A percentile compares a stretch with the other conserved stretches of the same genome.
Evolutionary conservation across 2,113 vertebrate species (phyloP).

Genomic region (Corythaeola cristata): DNA sequence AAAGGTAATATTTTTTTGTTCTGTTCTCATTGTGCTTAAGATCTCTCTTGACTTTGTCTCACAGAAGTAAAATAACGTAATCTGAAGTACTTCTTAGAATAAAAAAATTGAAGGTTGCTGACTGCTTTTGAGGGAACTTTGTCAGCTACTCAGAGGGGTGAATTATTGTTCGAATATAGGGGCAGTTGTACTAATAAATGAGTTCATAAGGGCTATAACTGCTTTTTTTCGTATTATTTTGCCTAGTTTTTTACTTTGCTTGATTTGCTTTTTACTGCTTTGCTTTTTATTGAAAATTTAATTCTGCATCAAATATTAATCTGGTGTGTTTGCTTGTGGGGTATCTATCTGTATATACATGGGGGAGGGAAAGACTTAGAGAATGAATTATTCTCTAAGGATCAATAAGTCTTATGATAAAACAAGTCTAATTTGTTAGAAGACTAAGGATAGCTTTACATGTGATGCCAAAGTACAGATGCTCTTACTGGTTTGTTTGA

Average conservation of each 20-base stretch:
- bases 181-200: background rate
- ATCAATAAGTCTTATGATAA: background rate
- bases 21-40: background rate
- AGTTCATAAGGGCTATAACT: background rate
- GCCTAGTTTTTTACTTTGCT: background rate
- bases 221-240: background rate
- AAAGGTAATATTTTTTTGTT: background rate
- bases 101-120: background rate
- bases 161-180: background rate
- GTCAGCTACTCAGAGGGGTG: background rate
- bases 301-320: background rate
- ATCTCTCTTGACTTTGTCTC: background rate
- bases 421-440: background rate
- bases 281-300: background rate
- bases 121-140: background rate
- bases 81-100: background rate
- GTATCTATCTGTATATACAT: rapidly evolving
- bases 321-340: background rate
- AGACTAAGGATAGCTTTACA: background rate
- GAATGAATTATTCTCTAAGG: background rate
- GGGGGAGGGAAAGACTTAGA: rapidly evolving
- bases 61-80: background rate
- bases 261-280: background rate
- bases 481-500: background rate
- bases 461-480: background rate